Evolutionary conservation across 2,888 invertebrate genomes (phyloP).

Genomic region (Palloptera scutellata): DNA sequence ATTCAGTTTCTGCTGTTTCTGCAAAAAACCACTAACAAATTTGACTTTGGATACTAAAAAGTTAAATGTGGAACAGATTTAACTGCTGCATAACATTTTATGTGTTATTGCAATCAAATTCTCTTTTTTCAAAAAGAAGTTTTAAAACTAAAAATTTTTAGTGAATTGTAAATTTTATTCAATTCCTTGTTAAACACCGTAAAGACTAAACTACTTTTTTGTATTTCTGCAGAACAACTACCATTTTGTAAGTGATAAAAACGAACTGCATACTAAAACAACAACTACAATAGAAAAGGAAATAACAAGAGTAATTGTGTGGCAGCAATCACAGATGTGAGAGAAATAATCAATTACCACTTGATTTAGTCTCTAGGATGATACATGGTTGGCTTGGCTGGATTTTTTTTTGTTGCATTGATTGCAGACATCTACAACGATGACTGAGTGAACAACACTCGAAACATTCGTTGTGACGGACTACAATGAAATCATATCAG

Average conservation of each 20-base stretch:
- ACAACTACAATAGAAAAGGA: conserved; percentile 8
- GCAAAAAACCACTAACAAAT: no score
- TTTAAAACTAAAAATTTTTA: no score
- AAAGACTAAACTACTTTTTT: conserved; percentile 22
- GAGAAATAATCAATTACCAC: conserved; percentile 20
- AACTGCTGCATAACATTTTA: no score
- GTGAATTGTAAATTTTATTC: background rate
- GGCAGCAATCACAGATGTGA: background rate
- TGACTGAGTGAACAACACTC: background rate
- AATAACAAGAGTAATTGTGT: conserved; percentile 15
- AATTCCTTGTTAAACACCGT: conserved; percentile 10
- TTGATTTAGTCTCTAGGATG: conserved; percentile 10
- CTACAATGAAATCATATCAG: no score
- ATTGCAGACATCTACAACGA: background rate
- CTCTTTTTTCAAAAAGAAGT: no score
- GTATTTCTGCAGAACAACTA: background rate
- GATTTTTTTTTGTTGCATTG: background rate
- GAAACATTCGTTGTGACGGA: no score
- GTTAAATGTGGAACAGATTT: no score
- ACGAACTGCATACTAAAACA: background rate
- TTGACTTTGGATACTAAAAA: no score
- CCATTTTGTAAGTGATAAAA: background rate
- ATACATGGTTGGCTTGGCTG: background rate
- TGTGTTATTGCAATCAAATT: no score
- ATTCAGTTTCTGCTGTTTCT: no score